phyloP scores from a whole-genome alignment of 64 coral and sea anemone species.

The Catalaphyllia jardinei region DNA sequence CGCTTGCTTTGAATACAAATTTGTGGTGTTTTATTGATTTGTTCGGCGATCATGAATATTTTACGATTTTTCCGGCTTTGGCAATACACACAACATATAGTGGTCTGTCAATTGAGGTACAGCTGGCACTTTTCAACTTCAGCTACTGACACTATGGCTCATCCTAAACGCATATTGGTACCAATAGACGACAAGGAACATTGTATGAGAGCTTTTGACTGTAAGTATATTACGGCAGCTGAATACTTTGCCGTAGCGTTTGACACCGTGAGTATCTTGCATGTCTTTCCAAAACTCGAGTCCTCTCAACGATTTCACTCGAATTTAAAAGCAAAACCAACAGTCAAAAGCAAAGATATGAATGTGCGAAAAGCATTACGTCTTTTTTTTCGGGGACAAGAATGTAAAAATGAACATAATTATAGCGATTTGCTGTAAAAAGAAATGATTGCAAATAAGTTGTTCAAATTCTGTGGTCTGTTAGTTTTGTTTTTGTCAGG shows the following conservation, averaged over 20 bases:
- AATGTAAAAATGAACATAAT: too few relatives aligned
- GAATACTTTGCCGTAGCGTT: background rate
- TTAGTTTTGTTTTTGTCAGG: too few relatives aligned
- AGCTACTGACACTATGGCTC: background rate
- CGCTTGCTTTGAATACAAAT: background rate
- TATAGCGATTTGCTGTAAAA: too few relatives aligned
- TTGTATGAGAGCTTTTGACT: slow-evolving; percentile 35
- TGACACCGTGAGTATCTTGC: too few relatives aligned
- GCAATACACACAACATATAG: background rate
- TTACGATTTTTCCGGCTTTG: background rate
- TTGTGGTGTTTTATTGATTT: slow-evolving; percentile 19
- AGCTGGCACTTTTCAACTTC: background rate
- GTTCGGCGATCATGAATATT: slow-evolving; percentile 4
- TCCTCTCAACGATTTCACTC: too few relatives aligned
- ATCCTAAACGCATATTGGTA: background rate
- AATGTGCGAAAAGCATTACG: too few relatives aligned
- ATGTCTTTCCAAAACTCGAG: too few relatives aligned
- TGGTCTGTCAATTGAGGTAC: background rate
- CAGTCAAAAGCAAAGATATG: too few relatives aligned
- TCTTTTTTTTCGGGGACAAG: too few relatives aligned
- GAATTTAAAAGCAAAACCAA: too few relatives aligned
- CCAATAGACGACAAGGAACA: slow-evolving; percentile 22
- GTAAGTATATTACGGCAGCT: slow-evolving; percentile 15
- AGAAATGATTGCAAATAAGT: too few relatives aligned
- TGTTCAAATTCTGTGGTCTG: too few relatives aligned